Evolutionary conservation across 92 coral and sea anemone species (phyloP), one percentile per base, ranked within the genome.

Genomic region (Meandrina meandrites): DNA sequence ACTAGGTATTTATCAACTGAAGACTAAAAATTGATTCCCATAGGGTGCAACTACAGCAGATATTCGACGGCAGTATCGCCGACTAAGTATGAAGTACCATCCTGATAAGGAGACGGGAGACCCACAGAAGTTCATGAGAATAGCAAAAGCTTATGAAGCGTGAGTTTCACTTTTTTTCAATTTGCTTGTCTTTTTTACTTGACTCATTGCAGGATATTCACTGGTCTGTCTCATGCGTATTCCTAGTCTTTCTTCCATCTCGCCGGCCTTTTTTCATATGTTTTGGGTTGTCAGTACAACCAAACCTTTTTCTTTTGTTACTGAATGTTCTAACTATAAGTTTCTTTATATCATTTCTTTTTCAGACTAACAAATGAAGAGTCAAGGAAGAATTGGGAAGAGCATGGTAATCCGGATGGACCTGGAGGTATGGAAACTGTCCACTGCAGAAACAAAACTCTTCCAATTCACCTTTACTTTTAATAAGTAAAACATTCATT

Each of bases 81-180:
- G 95, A 53, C 94, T 97, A 1, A 97, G 99, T 88, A 90, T 94
- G 93, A 93, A 93, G 83, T 97, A 86, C 90, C 99, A 97, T 92
- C 99, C 99, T 56, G 99, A 97, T 57, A 96, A 92, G 73, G 98
- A 97, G 58, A 89, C 95, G 19, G 99, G 99, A 17, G 99, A 97
- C 54, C 91, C 96, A 21, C 91, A 88, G 88, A 95, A 91, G 86
- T 97, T 97, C 73, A 97, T 97, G 99, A 92, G 98, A 88, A 97
- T 97, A 75, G 99, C 99, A 35, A 97, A 97, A 76, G 99, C 99
- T 53, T 93, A 97, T 89, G 99, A 92, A 91, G 99, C 99, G 99
- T 97, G 85, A 97, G 99, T 71, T 35, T n/a, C n/a, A n/a, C n/a
- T 16, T 19, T 35, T 35, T 32, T 7, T 5, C 9, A 34, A 34